Conservation (phyloP, 2,113 vertebrate genomes). For the Hyaena hyaena region DNA sequence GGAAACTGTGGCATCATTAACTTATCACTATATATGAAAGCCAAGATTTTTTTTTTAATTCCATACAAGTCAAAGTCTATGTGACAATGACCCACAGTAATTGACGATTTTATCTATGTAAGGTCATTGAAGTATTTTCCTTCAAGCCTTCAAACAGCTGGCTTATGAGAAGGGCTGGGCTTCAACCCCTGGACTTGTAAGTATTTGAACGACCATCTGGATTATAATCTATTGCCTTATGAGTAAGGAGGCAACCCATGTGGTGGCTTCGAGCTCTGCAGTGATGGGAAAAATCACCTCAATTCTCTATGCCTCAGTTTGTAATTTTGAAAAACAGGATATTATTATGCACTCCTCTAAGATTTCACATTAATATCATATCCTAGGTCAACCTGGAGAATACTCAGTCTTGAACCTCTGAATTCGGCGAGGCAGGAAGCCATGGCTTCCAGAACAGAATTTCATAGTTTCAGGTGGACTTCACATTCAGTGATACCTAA, state of each 20-base stretch:
- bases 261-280: background rate
- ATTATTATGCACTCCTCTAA: background rate
- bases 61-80: background rate
- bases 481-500: background rate
- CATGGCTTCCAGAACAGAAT: background rate
- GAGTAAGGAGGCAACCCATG: background rate
- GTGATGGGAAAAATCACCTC: background rate
- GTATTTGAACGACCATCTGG: background rate
- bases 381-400: background rate
- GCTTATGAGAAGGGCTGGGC: background rate
- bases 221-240: background rate
- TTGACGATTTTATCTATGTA: background rate
- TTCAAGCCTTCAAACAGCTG: background rate
- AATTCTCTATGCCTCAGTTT: background rate
- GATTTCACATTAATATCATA: background rate
- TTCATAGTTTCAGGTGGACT: background rate
- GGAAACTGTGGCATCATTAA: background rate
- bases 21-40: background rate
- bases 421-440: background rate
- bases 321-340: background rate
- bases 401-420: background rate
- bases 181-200: background rate
- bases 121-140: background rate
- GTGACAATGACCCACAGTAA: background rate
- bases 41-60: background rate